Evolutionary conservation across 1,140 invertebrate genomes (phyloP).

Genomic region (Drosophila oshimai): DNA sequence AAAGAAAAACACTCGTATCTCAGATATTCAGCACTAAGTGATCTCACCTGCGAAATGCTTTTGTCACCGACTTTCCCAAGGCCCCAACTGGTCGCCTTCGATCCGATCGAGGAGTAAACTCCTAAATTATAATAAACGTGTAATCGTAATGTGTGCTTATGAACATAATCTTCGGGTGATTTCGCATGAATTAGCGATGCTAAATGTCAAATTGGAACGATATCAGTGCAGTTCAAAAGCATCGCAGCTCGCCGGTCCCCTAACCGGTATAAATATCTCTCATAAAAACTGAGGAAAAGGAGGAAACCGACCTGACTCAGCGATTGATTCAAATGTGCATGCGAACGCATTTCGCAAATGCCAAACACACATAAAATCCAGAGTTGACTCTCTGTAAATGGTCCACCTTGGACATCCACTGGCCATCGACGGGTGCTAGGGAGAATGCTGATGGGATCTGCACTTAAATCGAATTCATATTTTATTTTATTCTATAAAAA

Average conservation of each 20-base stretch:
- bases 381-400: constrained; percentile 36
- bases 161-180: constrained; percentile 79
- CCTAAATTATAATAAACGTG: constrained; percentile 82
- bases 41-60: constrained; percentile 14
- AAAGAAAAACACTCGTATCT: constrained; percentile 8
- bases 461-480: no score
- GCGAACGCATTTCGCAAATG: constrained; percentile 71
- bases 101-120: constrained; percentile 49
- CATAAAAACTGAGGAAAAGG: constrained; percentile 42
- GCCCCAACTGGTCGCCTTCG: constrained; percentile 14
- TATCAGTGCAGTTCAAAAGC: constrained; percentile 57
- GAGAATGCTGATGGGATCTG: neutral
- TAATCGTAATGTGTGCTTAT: constrained; percentile 82
- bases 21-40: constrained; percentile 27
- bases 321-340: constrained; percentile 79
- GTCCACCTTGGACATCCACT: constrained; percentile 14
- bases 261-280: constrained; percentile 38
- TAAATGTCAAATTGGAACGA: constrained; percentile 74
- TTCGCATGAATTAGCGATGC: constrained; percentile 79
- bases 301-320: constrained; percentile 45
- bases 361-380: constrained; percentile 65
- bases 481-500: no score
- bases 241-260: constrained; percentile 23
- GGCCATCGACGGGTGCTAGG: constrained; percentile 2
- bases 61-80: constrained; percentile 43